Percentiles rank a stretch among this genome's conserved stretches.
Conservation (phyloP, 2,888 invertebrate genomes). For the Apeira syringaria region DNA sequence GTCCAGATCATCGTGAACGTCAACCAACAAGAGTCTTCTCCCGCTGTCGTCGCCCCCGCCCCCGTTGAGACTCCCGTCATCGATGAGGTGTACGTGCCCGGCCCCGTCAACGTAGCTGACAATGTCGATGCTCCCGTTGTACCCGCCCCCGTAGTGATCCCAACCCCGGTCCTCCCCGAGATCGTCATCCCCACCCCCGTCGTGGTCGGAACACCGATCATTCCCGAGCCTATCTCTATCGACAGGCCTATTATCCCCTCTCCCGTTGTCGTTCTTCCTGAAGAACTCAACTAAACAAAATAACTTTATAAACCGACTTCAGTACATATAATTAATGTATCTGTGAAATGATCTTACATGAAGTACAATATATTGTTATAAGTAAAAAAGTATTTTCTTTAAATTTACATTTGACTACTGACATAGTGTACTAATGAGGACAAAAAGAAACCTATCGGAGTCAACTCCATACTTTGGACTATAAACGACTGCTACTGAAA, state of each 20-base stretch:
- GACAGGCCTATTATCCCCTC: slow-evolving; percentile 34
- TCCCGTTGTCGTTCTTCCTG: no score
- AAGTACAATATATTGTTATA: not conserved
- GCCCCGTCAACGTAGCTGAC: slow-evolving; percentile 22
- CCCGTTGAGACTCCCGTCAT: slow-evolving; percentile 19
- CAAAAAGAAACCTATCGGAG: no score
- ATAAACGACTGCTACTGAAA: no score
- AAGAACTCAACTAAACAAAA: no score
- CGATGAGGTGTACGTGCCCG: slow-evolving; percentile 20
- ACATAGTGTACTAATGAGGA: no score
- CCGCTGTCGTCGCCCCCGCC: slow-evolving; percentile 11
- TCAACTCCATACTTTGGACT: no score
- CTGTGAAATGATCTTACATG: not conserved
- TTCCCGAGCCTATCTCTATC: not conserved
- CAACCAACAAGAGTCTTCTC: slow-evolving; percentile 20
- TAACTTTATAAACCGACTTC: no score
- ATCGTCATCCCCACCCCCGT: slow-evolving; percentile 40
- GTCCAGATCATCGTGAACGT: slow-evolving; percentile 48
- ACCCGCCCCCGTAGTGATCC: slow-evolving; percentile 24
- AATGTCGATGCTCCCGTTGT: slow-evolving; percentile 18
- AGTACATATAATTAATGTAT: not conserved
- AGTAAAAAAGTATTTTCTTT: no score
- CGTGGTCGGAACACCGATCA: slow-evolving; percentile 4
- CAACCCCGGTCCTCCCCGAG: not conserved
- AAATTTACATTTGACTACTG: no score